A percentile compares a stretch with the other conserved stretches of the same genome.
Evolutionary conservation across 2,113 vertebrate species (phyloP).

Genomic region (Zosterops japonicus): DNA sequence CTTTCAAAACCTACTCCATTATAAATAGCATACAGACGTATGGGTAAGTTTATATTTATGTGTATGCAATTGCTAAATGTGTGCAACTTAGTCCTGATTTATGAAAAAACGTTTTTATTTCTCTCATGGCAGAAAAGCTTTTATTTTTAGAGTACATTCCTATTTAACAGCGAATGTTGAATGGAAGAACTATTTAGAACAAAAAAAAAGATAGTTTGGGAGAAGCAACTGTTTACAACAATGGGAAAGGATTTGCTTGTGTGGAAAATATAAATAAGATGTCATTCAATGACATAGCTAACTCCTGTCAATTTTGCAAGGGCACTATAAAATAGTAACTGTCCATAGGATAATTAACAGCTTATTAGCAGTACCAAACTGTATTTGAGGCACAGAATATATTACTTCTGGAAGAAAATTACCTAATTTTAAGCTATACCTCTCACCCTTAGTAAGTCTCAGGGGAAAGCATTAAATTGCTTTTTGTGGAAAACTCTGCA

Average conservation of each 20-base stretch:
- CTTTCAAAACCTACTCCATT: neutral
- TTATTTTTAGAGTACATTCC: neutral
- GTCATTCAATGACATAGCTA: neutral
- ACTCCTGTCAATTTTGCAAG: neutral
- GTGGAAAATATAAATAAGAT: neutral
- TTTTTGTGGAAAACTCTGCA: neutral
- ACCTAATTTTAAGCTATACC: constrained; percentile 6
- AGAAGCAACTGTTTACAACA: neutral
- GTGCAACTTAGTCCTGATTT: neutral
- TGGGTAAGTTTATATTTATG: neutral
- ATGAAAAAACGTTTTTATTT: neutral
- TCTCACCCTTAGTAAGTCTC: neutral
- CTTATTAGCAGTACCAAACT: neutral
- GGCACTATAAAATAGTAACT: neutral
- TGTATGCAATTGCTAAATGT: neutral
- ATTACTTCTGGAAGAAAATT: neutral
- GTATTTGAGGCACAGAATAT: neutral
- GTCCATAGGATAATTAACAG: neutral
- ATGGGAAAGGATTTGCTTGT: neutral
- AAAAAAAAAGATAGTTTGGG: neutral
- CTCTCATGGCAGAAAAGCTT: neutral
- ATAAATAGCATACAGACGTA: neutral
- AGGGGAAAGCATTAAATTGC: neutral
- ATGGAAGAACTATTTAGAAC: neutral
- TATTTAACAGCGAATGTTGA: neutral